Evolutionary conservation across 1,140 invertebrate species (phyloP).

Genomic region (Reticulitermes speratus): DNA sequence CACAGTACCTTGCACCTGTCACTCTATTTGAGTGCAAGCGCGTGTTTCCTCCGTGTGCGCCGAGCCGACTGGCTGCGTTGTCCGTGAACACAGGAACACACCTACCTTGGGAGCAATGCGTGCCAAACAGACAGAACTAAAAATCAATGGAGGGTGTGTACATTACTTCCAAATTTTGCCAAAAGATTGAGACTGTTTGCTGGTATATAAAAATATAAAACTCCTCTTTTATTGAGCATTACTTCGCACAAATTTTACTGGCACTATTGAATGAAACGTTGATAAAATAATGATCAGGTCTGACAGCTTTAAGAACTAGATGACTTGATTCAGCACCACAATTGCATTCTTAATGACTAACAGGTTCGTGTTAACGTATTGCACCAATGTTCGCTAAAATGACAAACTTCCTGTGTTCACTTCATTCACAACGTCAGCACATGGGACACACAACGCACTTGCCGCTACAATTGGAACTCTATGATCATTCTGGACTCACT

Average conservation of each 20-base stretch:
- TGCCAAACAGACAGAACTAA: not conserved
- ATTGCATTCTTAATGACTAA: not conserved
- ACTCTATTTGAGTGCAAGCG: slow-evolving; percentile 60
- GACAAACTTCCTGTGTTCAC: slow-evolving; percentile 33
- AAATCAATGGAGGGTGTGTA: slow-evolving; percentile 18
- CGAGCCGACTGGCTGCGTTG: slow-evolving; percentile 40
- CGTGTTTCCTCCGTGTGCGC: slow-evolving; percentile 44
- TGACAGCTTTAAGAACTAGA: not conserved
- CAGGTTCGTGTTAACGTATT: slow-evolving; percentile 27
- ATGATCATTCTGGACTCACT: not conserved
- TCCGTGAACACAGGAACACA: slow-evolving; percentile 56
- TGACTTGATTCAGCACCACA: not conserved
- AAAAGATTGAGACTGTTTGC: slow-evolving; percentile 27
- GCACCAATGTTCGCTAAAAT: slow-evolving; percentile 26
- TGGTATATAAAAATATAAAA: slow-evolving; percentile 37
- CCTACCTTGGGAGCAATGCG: slow-evolving; percentile 23
- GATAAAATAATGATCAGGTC: not conserved
- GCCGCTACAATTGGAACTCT: not conserved
- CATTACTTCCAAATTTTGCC: slow-evolving; percentile 28
- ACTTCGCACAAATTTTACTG: slow-evolving; percentile 33
- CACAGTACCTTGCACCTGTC: slow-evolving; percentile 63
- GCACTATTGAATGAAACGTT: not conserved
- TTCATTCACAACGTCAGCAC: slow-evolving; percentile 30
- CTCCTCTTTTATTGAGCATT: slow-evolving; percentile 35
- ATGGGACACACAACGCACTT: slow-evolving; percentile 18